Evolutionary conservation across 2,113 vertebrate species (phyloP).

Genomic region (Gallinago jamesoni): DNA sequence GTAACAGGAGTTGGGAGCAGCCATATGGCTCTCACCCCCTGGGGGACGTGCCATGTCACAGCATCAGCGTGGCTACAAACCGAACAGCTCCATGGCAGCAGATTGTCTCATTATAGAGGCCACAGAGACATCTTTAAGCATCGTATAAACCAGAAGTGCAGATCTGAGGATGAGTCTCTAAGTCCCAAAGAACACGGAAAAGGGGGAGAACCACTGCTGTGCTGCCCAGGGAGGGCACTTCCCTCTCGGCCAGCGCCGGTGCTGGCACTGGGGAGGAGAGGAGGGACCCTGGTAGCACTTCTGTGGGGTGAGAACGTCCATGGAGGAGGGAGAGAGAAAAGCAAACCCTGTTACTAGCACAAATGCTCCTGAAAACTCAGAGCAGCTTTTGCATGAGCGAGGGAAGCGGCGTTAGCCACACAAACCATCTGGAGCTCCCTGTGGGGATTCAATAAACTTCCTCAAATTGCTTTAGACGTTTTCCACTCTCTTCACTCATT

Average conservation of each 20-base stretch:
- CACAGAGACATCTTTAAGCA: neutral
- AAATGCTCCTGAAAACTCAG: neutral
- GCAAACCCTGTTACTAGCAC: neutral
- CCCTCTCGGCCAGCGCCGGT: accelerated
- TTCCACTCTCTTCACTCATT: slow-evolving; percentile 18
- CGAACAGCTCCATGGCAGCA: neutral
- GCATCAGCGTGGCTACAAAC: neutral
- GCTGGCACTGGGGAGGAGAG: accelerated
- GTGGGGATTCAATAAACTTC: slow-evolving; percentile 41
- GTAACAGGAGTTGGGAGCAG: neutral
- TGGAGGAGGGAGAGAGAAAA: neutral
- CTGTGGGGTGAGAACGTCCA: accelerated
- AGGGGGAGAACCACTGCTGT: accelerated
- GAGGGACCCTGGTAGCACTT: accelerated
- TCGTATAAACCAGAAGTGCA: neutral
- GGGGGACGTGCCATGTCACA: neutral
- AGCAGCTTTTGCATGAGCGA: slow-evolving; percentile 6
- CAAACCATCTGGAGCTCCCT: slow-evolving; percentile 53
- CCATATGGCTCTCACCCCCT: neutral
- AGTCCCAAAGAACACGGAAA: neutral
- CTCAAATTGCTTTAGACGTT: slow-evolving; percentile 40
- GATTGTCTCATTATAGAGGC: neutral
- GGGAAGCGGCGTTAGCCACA: neutral
- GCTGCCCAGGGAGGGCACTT: accelerated
- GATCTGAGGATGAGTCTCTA: neutral